phyloP scores from a whole-genome alignment of 2,888 invertebrate species.

The Aphodius granarius region DNA sequence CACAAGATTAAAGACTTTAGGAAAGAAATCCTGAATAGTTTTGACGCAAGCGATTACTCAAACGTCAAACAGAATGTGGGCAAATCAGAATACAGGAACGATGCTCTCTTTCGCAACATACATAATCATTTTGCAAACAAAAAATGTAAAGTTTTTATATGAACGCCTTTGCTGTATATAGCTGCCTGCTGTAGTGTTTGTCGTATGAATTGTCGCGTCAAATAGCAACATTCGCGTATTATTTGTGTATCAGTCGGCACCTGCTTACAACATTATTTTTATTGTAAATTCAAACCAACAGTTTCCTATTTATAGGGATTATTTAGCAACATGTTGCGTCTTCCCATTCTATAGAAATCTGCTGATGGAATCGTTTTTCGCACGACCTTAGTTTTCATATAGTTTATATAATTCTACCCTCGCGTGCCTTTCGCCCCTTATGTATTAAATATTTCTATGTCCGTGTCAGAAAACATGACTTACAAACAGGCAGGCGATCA shows the following conservation, averaged over 20 bases:
- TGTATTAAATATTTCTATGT: neutral
- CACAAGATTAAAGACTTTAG: neutral
- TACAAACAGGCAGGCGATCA: neutral
- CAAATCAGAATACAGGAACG: neutral
- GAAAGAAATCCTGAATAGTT: neutral
- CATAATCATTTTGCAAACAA: neutral
- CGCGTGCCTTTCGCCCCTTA: neutral
- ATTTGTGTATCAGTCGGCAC: conserved; percentile 47
- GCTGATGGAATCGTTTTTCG: conserved; percentile 36
- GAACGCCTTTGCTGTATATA: neutral
- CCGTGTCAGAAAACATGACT: neutral
- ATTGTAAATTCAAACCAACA: conserved; percentile 31
- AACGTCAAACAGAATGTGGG: neutral
- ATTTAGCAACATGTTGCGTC: neutral
- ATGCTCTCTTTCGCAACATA: neutral
- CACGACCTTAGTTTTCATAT: conserved; percentile 21
- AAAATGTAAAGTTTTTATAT: neutral
- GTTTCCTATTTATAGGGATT: conserved; percentile 36
- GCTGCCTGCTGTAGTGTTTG: neutral
- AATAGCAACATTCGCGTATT: neutral
- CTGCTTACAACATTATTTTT: conserved; percentile 38
- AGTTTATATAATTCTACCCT: conserved; percentile 10
- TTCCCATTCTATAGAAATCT: conserved; percentile 35
- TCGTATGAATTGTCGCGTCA: neutral
- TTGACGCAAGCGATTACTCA: neutral